These are phyloP conservation scores for Xiphorhynchus erythropygius DNA, from an alignment of 2,797 vertebrate genomes.

Conservation along the genomic window DNA sequence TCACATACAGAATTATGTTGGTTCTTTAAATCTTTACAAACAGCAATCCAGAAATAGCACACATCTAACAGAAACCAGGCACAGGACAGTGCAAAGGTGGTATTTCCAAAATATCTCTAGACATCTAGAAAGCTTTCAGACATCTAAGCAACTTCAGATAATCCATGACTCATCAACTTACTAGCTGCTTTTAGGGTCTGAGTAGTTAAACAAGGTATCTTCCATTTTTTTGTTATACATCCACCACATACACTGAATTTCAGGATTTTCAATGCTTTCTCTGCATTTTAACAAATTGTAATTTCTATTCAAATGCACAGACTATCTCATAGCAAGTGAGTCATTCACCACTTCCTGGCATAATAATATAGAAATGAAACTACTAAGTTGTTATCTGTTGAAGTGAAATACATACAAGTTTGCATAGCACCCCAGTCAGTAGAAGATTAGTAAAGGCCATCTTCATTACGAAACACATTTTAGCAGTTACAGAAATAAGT, in stretches of 20 bases:
- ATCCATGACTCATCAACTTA: neutral
- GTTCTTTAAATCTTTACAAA: neutral
- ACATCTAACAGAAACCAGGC: neutral
- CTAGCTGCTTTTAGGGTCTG: neutral
- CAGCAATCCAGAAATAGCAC: neutral
- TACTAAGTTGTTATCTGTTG: neutral
- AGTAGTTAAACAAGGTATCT: neutral
- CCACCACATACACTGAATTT: neutral
- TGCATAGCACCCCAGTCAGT: neutral
- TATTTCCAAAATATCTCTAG: neutral
- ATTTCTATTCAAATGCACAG: neutral
- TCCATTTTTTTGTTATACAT: neutral
- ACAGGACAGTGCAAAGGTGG: neutral
- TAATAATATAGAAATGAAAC: neutral
- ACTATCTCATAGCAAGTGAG: neutral
- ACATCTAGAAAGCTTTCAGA: neutral
- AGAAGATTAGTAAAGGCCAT: neutral
- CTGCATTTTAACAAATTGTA: neutral
- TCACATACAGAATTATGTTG: neutral
- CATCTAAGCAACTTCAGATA: neutral
- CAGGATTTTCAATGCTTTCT: neutral
- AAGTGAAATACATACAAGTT: neutral
- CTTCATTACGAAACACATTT: neutral
- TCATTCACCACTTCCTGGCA: slow-evolving; percentile 12
- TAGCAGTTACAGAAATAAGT: neutral